Conservation (phyloP, 2,888 invertebrate species). For the Clunio marinus region DNA sequence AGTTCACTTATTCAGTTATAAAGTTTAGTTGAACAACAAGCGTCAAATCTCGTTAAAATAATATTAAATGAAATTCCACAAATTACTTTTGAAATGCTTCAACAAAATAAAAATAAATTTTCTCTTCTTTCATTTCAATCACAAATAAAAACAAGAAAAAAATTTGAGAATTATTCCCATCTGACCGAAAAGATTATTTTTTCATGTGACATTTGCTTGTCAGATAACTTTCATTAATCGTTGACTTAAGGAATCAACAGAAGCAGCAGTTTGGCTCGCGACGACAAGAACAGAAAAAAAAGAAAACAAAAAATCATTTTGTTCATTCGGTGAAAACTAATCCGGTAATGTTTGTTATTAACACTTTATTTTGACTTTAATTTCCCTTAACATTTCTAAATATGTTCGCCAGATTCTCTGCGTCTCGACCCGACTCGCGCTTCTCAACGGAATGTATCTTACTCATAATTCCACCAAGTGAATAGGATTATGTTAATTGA, state of each 20-base stretch:
- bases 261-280: no score
- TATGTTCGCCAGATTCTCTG: neutral
- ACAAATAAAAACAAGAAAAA: no score
- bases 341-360: conserved; percentile 20
- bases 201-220: neutral
- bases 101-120: neutral
- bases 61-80: neutral
- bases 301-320: neutral
- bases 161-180: no score
- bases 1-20: no score
- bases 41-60: no score
- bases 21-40: no score
- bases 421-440: neutral
- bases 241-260: neutral
- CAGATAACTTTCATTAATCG: neutral
- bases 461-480: neutral
- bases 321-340: neutral
- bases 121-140: neutral
- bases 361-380: conserved; percentile 30
- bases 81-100: neutral
- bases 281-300: no score
- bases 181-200: no score
- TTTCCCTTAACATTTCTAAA: conserved; percentile 11
- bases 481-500: conserved; percentile 37
- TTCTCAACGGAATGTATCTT: neutral